Conservation (phyloP, 2,797 vertebrate genomes). For the Acanthiza pusilla region DNA sequence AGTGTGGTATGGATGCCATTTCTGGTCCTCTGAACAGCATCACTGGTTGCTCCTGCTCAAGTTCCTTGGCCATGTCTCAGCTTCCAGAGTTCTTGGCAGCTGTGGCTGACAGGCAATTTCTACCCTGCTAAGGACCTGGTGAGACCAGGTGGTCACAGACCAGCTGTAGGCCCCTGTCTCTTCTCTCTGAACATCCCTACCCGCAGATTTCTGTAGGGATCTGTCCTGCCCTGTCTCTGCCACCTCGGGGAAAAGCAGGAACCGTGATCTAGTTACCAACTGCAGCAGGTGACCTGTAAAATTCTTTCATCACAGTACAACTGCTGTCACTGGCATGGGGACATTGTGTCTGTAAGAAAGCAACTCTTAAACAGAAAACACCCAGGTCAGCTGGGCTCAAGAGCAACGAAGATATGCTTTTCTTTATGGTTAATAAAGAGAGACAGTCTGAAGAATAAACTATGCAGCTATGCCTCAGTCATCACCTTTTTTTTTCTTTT, state of each 20-base stretch:
- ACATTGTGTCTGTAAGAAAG: background rate
- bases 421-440: background rate
- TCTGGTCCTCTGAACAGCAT: background rate
- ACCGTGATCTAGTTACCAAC: background rate
- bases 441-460: background rate
- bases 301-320: background rate
- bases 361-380: background rate
- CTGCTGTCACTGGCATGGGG: background rate
- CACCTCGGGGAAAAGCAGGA: background rate
- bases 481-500: background rate
- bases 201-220: background rate
- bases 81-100: background rate
- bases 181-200: background rate
- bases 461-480: background rate
- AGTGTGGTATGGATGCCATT: background rate
- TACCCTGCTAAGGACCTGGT: background rate
- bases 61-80: background rate
- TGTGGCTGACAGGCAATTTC: background rate
- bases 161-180: background rate
- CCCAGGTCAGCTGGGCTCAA: background rate
- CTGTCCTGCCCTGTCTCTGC: background rate
- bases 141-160: background rate
- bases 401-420: background rate
- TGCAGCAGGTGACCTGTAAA: background rate
- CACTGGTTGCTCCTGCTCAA: background rate